Evolutionary conservation across 2,888 invertebrate genomes (phyloP), one percentile per base, ranked within the genome.

Genomic region (Eupithecia centaureata): DNA sequence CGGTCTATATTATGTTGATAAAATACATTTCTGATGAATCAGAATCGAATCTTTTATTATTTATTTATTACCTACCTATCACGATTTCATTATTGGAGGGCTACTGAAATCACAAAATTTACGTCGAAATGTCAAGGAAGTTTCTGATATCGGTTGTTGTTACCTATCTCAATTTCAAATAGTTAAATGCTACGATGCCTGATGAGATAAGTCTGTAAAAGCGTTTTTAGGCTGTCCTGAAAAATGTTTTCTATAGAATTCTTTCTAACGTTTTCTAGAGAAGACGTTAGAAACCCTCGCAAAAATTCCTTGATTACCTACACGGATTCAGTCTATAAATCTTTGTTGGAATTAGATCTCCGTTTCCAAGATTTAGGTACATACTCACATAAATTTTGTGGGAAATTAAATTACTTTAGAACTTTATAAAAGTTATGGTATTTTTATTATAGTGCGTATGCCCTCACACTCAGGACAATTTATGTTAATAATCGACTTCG

Each of bases 21-120:
- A 38, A 38, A n/a, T 47, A 22, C 22, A 22, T 47, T 32, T 47
- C 22, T 47, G 42, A 42, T 18, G 12, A 3, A 47, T 22, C 22
- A 47, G 47, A 47, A 47, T 22, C 22, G 22, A 47, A 22, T 22
- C 22, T 30, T 30, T 18, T 42, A n/a, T 4, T 42, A 42, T 38
- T 38, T 38, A 15, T n/a, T 38, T 42, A 10, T 7, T 38, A 38
- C 38, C 5, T 38, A 35, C 5, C n/a, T n/a, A 22, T 22, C 22
- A 22, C 22, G 22, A 47, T 47, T 47, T 47, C 8, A 42, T 18
- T 42, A 47, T 22, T 47, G 22, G 47, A 12, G 22, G 22, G 47
- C 47, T 47, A 47, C 10, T 22, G 47, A 47, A 47, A 22, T 47
- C 47, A 47, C 18, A n/a, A 38, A n/a, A 38, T 42, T 38, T n/a